These are phyloP conservation scores for Scyliorhinus canicula DNA, from an alignment of 2,797 vertebrate genomes.

Conservation along the genomic window DNA sequence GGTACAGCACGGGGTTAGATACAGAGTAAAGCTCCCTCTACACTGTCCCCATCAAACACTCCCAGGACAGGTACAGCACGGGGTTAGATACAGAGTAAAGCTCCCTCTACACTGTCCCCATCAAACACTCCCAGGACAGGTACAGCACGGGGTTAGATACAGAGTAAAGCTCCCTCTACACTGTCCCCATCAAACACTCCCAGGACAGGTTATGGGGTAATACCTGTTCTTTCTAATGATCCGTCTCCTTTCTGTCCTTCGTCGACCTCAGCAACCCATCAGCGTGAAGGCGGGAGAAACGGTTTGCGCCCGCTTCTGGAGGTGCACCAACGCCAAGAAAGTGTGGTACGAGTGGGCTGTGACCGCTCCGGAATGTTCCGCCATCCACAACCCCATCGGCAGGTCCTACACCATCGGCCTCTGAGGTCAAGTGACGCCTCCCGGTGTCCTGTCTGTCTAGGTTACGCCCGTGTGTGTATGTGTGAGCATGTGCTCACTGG, in stretches of 20 bases:
- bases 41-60: too few relatives aligned
- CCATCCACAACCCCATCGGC: conserved; percentile 85
- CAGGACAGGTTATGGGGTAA: too few relatives aligned
- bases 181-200: too few relatives aligned
- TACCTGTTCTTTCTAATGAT: too few relatives aligned
- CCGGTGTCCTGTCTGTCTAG: conserved; percentile 40
- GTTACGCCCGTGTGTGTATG: conserved; percentile 27
- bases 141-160: too few relatives aligned
- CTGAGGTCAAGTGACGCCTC: conserved; percentile 48
- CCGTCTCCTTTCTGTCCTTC: not conserved
- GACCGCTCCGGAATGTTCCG: conserved; percentile 75
- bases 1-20: too few relatives aligned
- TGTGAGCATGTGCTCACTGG: not conserved
- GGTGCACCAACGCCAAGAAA: conserved; percentile 85
- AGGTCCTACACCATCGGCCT: conserved; percentile 88
- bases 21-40: too few relatives aligned
- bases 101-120: not conserved
- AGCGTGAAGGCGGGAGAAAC: conserved; percentile 63
- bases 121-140: too few relatives aligned
- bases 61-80: too few relatives aligned
- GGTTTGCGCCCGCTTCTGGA: conserved; percentile 80
- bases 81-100: not conserved
- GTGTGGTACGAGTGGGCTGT: conserved; percentile 96
- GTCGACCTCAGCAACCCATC: conserved; percentile 70
- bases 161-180: conserved; percentile 3